A percentile compares a stretch with the other conserved stretches of the same genome.
phyloP scores from a whole-genome alignment of 1,140 invertebrate genomes.

The Euura lappo region DNA sequence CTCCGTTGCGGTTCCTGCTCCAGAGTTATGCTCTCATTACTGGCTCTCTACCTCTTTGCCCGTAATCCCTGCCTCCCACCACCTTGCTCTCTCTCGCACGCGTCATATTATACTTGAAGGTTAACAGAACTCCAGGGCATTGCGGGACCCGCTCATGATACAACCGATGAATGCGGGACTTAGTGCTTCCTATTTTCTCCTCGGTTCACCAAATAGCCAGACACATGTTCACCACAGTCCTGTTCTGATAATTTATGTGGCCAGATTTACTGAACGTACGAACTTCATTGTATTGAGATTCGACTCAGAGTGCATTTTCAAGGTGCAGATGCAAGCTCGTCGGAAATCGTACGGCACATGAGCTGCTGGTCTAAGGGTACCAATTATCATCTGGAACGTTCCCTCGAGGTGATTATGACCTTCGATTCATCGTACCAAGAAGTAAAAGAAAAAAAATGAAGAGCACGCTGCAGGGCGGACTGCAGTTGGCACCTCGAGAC shows the following conservation, averaged over 20 bases:
- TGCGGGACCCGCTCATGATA: slow-evolving; percentile 11
- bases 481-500: neutral
- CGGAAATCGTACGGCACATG: neutral
- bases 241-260: no score
- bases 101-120: neutral
- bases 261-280: no score
- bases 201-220: neutral
- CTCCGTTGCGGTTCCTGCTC: neutral
- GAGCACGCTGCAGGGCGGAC: neutral
- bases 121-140: slow-evolving; percentile 11
- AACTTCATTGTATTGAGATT: no score
- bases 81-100: neutral
- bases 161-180: neutral
- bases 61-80: neutral
- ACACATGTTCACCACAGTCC: no score
- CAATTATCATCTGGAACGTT: neutral
- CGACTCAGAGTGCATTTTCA: no score
- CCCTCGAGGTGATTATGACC: neutral
- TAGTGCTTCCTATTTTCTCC: slow-evolving; percentile 11
- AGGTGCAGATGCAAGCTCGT: neutral
- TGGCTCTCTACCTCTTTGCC: neutral
- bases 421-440: slow-evolving; percentile 1
- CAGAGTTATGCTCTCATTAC: slow-evolving; percentile 13
- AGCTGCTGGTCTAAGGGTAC: neutral
- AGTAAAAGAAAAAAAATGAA: neutral